Percentiles rank a stretch among this genome's conserved stretches.
phyloP scores from a whole-genome alignment of 1,140 invertebrate genomes.

The Papilio glaucus region DNA sequence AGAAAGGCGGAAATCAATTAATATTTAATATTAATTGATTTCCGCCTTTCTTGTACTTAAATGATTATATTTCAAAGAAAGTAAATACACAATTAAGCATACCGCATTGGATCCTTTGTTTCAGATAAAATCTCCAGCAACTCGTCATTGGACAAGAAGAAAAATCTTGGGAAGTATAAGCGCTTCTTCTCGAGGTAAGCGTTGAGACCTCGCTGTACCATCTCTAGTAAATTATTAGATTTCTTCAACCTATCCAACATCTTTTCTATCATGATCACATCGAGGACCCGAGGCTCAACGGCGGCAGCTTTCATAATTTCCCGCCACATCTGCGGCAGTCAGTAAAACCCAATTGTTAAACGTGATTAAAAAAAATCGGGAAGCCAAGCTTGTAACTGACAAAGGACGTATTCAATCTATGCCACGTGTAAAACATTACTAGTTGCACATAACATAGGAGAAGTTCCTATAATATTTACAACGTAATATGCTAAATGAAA shows the following conservation, averaged over 20 bases:
- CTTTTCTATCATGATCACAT: conserved; percentile 95
- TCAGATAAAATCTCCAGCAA: conserved; percentile 97
- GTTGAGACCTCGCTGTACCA: conserved; percentile 96
- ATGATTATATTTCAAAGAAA: not conserved
- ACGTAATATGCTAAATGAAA: no score
- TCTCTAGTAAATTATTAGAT: conserved; percentile 92
- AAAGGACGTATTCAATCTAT: no score
- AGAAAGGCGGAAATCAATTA: no score
- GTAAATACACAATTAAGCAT: not conserved
- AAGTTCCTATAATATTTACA: no score
- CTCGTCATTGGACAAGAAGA: conserved; percentile 98
- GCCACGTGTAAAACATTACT: no score
- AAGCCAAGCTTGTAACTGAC: no score
- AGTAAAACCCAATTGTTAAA: not conserved
- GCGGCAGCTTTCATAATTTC: conserved; percentile 96
- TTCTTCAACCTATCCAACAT: conserved; percentile 96
- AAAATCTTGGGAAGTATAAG: conserved; percentile 96
- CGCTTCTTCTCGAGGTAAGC: conserved; percentile 98
- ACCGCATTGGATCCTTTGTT: conserved; percentile 97
- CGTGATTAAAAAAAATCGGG: not conserved
- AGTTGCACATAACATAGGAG: no score
- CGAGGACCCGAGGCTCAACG: conserved; percentile 91
- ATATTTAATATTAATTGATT: no score
- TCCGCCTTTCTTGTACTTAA: no score
- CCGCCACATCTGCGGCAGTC: conserved; percentile 92